A percentile compares a stretch with the other conserved stretches of the same genome.
Conservation (phyloP, 1,140 invertebrate genomes). For the Drosophila kikkawai region DNA sequence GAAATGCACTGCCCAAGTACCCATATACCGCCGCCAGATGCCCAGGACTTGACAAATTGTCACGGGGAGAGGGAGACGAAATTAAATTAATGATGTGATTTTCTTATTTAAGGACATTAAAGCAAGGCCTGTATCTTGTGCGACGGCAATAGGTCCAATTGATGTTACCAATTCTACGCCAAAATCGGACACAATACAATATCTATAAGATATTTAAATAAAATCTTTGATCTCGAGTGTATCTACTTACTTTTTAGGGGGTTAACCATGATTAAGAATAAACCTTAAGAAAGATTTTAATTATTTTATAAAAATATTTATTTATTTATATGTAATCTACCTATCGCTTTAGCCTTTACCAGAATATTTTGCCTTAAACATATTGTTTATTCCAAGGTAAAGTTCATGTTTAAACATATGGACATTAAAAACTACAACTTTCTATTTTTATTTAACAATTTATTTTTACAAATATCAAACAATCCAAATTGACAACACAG, state of each 20-base stretch:
- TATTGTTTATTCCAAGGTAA: background rate
- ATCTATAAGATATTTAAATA: no score
- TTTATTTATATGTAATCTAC: no score
- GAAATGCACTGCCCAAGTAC: constrained; percentile 47
- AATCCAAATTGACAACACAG: constrained; percentile 12
- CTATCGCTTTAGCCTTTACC: background rate
- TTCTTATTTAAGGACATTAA: constrained; percentile 73
- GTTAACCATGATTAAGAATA: background rate
- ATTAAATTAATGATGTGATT: constrained; percentile 81
- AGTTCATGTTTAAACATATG: background rate
- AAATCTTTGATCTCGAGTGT: no score
- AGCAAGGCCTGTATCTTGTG: constrained; percentile 18
- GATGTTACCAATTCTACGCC: background rate
- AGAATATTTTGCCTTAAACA: background rate
- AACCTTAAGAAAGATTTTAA: background rate
- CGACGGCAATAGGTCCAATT: background rate
- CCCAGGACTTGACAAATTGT: constrained; percentile 51
- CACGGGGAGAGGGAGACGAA: constrained; percentile 21
- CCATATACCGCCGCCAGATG: constrained; percentile 1
- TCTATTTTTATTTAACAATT: background rate
- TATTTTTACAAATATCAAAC: background rate
- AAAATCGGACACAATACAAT: background rate
- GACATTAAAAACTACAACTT: background rate
- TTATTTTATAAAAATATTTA: no score
- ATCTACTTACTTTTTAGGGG: background rate